Percentiles rank a stretch among this genome's conserved stretches.
Evolutionary conservation across 2,113 vertebrate species (phyloP).

Genomic region (Dasypus novemcinctus): DNA sequence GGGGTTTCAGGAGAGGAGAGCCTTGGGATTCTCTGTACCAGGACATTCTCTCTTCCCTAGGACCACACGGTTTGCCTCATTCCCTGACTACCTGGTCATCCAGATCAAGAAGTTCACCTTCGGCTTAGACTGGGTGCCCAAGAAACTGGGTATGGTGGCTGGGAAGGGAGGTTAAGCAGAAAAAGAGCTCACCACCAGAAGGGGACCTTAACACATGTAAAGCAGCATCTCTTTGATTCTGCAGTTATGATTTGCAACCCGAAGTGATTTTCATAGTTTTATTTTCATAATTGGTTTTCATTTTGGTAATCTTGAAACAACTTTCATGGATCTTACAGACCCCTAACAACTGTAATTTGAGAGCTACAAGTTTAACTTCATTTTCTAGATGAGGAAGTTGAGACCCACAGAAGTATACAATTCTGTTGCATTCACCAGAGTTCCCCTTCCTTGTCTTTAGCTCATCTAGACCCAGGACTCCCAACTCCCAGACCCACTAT

Average conservation of each 20-base stretch:
- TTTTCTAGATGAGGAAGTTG: not conserved
- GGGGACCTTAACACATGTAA: not conserved
- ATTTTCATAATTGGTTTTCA: not conserved
- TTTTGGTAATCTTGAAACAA: slow-evolving; percentile 3
- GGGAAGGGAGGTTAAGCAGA: slow-evolving; percentile 33
- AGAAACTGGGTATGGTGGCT: slow-evolving; percentile 93
- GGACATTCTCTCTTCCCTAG: slow-evolving; percentile 82
- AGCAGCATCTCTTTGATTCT: not conserved
- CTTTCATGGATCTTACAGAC: not conserved
- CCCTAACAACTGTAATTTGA: not conserved
- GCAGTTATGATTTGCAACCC: not conserved
- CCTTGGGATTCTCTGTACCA: slow-evolving; percentile 12
- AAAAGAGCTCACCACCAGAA: not conserved
- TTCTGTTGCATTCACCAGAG: not conserved
- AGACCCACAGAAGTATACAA: not conserved
- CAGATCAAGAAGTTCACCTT: slow-evolving; percentile 99
- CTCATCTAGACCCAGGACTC: not conserved
- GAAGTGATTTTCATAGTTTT: not conserved
- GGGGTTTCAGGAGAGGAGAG: not conserved
- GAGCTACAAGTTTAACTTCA: not conserved
- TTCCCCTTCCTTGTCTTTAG: not conserved
- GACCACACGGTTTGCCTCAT: slow-evolving; percentile 97
- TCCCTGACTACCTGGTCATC: slow-evolving; percentile 98
- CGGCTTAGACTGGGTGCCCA: slow-evolving; percentile 98
- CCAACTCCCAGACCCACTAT: not conserved